phyloP scores from a whole-genome alignment of 1,140 invertebrate genomes.

The Hermetia illucens region DNA sequence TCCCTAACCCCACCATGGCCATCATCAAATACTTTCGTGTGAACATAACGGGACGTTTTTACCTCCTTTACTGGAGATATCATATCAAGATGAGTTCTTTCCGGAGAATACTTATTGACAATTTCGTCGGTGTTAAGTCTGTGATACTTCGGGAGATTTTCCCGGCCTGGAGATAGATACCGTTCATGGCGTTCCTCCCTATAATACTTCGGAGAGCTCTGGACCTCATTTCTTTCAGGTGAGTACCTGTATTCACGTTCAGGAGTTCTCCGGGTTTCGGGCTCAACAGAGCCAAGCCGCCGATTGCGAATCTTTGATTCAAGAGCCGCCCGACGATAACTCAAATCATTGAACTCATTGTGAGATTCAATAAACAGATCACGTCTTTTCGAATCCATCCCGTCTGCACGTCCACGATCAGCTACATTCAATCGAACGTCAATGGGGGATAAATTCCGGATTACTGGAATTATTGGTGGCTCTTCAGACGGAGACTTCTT shows the following conservation, averaged over 20 bases:
- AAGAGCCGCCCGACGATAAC: conserved; percentile 53
- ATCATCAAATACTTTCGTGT: conserved; percentile 28
- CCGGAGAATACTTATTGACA: conserved; percentile 15
- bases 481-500: background rate
- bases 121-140: conserved; percentile 10
- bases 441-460: conserved; percentile 21
- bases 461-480: conserved; percentile 25
- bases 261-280: conserved; percentile 17
- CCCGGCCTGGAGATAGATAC: conserved; percentile 6
- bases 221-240: conserved; percentile 7
- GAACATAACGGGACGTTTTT: conserved; percentile 22
- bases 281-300: conserved; percentile 32
- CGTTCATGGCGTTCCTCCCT: conserved; percentile 4
- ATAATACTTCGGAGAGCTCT: background rate
- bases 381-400: conserved; percentile 44
- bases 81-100: conserved; percentile 14
- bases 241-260: conserved; percentile 3
- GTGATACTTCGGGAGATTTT: conserved; percentile 11
- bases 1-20: conserved; percentile 33
- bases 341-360: conserved; percentile 43
- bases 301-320: conserved; percentile 54
- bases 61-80: conserved; percentile 8
- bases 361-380: conserved; percentile 32
- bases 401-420: conserved; percentile 45
- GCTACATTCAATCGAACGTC: conserved; percentile 21